phyloP scores from a whole-genome alignment of 2,797 vertebrate genomes.

The Falco concolor region DNA sequence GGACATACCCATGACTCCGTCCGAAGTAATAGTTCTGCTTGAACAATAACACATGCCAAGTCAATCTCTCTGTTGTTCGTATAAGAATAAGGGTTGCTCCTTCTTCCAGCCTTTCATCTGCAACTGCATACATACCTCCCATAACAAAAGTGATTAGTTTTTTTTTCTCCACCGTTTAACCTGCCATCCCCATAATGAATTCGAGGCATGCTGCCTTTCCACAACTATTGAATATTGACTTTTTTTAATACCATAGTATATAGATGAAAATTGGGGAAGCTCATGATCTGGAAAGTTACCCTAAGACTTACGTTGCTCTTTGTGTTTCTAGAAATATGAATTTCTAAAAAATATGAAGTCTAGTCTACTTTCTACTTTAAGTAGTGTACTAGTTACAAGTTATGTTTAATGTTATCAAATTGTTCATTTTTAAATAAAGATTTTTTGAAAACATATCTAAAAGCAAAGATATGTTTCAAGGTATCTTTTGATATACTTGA shows the following conservation, averaged over 20 bases:
- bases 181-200: neutral
- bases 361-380: neutral
- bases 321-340: neutral
- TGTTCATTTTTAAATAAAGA: neutral
- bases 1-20: neutral
- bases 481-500: neutral
- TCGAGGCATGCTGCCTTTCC: neutral
- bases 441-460: accelerated
- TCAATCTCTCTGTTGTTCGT: neutral
- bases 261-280: neutral
- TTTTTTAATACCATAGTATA: neutral
- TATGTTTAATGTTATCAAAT: neutral
- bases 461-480: neutral
- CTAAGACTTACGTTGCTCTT: neutral
- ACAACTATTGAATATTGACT: neutral
- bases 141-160: neutral
- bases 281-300: neutral
- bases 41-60: neutral
- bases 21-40: neutral
- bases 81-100: neutral
- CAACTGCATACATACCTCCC: neutral
- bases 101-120: neutral
- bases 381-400: neutral
- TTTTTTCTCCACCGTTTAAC: neutral
- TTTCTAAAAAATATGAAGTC: neutral